Conservation (phyloP, 2,113 vertebrate genomes). For the Lutjanus erythropterus region DNA sequence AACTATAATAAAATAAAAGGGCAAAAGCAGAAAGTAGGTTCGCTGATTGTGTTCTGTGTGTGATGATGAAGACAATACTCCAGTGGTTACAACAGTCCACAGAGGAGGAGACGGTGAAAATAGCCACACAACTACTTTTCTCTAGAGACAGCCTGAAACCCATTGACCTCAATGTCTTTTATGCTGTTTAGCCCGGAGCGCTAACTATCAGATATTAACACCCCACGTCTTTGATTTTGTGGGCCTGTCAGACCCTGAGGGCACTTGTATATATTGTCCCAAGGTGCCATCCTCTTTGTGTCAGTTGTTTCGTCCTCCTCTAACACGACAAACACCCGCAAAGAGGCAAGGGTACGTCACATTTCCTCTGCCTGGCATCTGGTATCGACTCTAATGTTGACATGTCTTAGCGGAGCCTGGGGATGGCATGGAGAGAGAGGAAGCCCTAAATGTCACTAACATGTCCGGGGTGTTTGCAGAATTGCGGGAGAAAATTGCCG, state of each 20-base stretch:
- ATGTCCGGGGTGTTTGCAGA: slow-evolving; percentile 59
- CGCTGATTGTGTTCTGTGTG: slow-evolving; percentile 70
- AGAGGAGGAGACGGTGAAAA: slow-evolving; percentile 70
- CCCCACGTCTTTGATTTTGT: slow-evolving; percentile 71
- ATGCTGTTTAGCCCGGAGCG: slow-evolving; percentile 74
- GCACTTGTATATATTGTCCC: slow-evolving; percentile 52
- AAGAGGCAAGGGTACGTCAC: slow-evolving; percentile 67
- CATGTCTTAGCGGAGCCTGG: slow-evolving; percentile 61
- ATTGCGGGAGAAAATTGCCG: slow-evolving; percentile 51
- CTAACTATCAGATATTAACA: slow-evolving; percentile 80
- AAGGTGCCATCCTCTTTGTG: slow-evolving; percentile 53
- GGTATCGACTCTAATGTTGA: slow-evolving; percentile 70
- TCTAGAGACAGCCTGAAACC: slow-evolving; percentile 75
- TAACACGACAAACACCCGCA: slow-evolving; percentile 60
- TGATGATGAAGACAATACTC: slow-evolving; percentile 73
- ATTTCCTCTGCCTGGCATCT: slow-evolving; percentile 65
- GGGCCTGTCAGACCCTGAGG: slow-evolving; percentile 61
- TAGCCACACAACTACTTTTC: slow-evolving; percentile 62
- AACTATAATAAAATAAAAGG: slow-evolving; percentile 37
- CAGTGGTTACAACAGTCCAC: slow-evolving; percentile 65
- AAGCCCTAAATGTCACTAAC: slow-evolving; percentile 68
- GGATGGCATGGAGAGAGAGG: slow-evolving; percentile 59
- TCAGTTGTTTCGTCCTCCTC: slow-evolving; percentile 42
- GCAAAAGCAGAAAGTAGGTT: slow-evolving; percentile 52
- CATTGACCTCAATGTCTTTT: slow-evolving; percentile 82